Evolutionary conservation across 2,797 vertebrate species (phyloP).

Genomic region (Apodemus agrarius): DNA sequence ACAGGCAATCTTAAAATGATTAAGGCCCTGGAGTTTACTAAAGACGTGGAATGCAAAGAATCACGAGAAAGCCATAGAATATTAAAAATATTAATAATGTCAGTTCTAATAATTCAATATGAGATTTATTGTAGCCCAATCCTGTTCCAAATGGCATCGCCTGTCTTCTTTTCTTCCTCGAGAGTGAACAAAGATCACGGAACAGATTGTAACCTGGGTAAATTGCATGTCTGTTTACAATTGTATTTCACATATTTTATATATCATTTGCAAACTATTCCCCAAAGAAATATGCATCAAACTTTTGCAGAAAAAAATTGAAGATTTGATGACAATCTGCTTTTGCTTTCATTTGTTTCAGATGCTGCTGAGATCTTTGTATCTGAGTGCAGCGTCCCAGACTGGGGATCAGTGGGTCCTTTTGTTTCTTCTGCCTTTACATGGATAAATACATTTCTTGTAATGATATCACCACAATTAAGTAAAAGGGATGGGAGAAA

Average conservation of each 20-base stretch:
- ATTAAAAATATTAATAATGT: constrained; percentile 77
- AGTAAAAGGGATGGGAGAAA: not conserved
- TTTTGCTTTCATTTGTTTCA: constrained; percentile 86
- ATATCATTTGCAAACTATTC: constrained; percentile 87
- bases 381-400: constrained; percentile 64
- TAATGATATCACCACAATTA: constrained; percentile 78
- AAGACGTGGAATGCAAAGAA: constrained; percentile 76
- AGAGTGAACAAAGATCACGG: constrained; percentile 85
- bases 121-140: constrained; percentile 80
- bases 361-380: constrained; percentile 78
- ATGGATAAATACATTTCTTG: constrained; percentile 75
- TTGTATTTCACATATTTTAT: constrained; percentile 85
- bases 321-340: constrained; percentile 86
- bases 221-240: constrained; percentile 86
- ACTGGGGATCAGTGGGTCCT: constrained; percentile 61
- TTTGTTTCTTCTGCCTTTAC: constrained; percentile 80
- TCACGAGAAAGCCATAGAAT: constrained; percentile 79
- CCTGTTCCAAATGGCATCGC: constrained; percentile 74
- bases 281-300: constrained; percentile 86
- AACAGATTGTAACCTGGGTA: constrained; percentile 87
- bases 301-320: constrained; percentile 79
- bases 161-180: constrained; percentile 77
- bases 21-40: constrained; percentile 73
- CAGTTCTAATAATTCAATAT: constrained; percentile 83
- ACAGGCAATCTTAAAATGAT: constrained; percentile 80